Evolutionary conservation across 2,113 vertebrate species (phyloP).

Genomic region (Lathamus discolor): DNA sequence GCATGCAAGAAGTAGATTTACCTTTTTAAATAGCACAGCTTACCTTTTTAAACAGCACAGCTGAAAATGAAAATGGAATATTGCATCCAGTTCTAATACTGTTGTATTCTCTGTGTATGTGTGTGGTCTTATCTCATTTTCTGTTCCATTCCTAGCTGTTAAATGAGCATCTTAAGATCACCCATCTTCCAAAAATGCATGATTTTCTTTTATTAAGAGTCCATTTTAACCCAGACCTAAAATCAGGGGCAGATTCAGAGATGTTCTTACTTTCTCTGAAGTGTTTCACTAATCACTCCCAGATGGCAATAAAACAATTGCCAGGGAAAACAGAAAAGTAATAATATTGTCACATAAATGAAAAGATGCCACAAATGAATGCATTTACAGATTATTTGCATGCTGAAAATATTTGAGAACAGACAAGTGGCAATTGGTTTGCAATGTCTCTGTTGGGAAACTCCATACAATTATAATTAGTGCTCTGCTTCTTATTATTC

Average conservation of each 20-base stretch:
- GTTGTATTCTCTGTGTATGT: not conserved
- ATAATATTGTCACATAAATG: conserved; percentile 43
- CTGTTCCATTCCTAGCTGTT: not conserved
- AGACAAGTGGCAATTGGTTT: conserved; percentile 60
- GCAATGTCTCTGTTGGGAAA: conserved; percentile 57
- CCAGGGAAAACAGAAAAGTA: conserved; percentile 36
- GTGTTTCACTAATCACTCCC: conserved; percentile 31
- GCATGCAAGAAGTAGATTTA: not conserved
- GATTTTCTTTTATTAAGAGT: conserved; percentile 9
- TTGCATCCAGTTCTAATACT: not conserved
- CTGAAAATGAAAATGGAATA: not conserved
- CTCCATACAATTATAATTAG: conserved; percentile 46
- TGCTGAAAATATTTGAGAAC: conserved; percentile 31
- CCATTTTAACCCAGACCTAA: conserved; percentile 1
- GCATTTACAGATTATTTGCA: conserved; percentile 35
- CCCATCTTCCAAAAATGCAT: not conserved
- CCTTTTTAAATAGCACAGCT: not conserved
- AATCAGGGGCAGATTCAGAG: not conserved
- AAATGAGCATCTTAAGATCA: not conserved
- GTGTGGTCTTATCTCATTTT: not conserved
- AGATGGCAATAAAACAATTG: conserved; percentile 38
- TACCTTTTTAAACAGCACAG: not conserved
- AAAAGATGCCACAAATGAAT: conserved; percentile 49
- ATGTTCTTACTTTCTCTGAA: not conserved
- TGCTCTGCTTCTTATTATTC: conserved; percentile 35